Percentiles rank a stretch among this genome's conserved stretches.
Conservation (phyloP, 30 jellyfish, hydroid and myxozoan genomes). For the Nemopilema nomurai region DNA sequence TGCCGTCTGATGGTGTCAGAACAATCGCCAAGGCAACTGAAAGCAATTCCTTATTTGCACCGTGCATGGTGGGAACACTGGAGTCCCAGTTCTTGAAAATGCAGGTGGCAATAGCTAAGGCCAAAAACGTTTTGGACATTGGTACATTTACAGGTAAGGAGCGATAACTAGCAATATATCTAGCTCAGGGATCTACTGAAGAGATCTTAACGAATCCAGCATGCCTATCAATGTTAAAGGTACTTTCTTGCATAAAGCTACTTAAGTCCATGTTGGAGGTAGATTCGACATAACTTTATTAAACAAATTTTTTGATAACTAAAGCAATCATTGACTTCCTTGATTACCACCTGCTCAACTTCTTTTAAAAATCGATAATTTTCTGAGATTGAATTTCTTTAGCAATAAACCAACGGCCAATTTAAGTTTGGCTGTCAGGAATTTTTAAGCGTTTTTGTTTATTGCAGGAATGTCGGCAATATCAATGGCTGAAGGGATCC, state of each 20-base stretch:
- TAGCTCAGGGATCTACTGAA: background rate
- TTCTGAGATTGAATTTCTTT: too few species aligned
- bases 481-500: slow-evolving; percentile 74
- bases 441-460: background rate
- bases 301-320: too few species aligned
- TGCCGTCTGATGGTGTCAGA: slow-evolving; percentile 40
- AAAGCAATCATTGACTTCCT: too few species aligned
- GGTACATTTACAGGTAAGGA: slow-evolving; percentile 60
- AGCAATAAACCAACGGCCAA: too few species aligned
- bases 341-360: too few species aligned
- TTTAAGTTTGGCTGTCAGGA: too few species aligned
- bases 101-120: slow-evolving; percentile 51
- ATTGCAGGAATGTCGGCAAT: slow-evolving; percentile 60
- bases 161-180: too few species aligned
- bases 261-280: too few species aligned
- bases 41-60: slow-evolving; percentile 47
- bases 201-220: background rate
- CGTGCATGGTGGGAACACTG: slow-evolving; percentile 68
- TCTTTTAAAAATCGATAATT: too few species aligned
- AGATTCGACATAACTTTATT: too few species aligned
- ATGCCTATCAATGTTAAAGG: background rate
- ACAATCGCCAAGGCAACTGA: slow-evolving; percentile 54
- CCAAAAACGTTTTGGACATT: slow-evolving; percentile 47
- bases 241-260: too few species aligned
- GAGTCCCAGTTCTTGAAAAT: slow-evolving; percentile 60